phyloP scores from a whole-genome alignment of 2,113 vertebrate genomes.

The Thinocorus orbignyianus region DNA sequence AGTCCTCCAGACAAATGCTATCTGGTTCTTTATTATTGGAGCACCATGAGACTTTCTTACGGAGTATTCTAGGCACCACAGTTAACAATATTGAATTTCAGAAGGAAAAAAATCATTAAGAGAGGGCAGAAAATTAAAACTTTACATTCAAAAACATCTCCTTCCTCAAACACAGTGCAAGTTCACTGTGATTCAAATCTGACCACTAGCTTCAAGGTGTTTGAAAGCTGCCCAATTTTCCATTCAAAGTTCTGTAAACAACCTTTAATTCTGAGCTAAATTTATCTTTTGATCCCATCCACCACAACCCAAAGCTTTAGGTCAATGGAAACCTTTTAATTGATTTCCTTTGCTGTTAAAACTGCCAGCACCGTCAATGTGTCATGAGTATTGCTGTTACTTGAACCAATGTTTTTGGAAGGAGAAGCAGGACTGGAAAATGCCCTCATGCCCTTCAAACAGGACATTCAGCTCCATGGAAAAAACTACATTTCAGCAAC shows the following conservation, averaged over 20 bases:
- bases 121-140: neutral
- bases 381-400: neutral
- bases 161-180: neutral
- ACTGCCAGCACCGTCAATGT: neutral
- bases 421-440: neutral
- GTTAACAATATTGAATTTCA: neutral
- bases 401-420: neutral
- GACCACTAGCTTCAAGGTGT: neutral
- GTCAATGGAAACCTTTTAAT: conserved; percentile 6
- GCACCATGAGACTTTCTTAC: neutral
- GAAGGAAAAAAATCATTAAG: neutral
- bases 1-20: neutral
- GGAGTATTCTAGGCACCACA: neutral
- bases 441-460: neutral
- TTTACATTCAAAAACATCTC: neutral
- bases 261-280: neutral
- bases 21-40: neutral
- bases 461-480: neutral
- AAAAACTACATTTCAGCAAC: neutral
- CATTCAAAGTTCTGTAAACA: neutral
- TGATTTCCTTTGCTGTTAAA: neutral
- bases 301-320: neutral
- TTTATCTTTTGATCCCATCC: neutral
- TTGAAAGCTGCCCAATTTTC: neutral
- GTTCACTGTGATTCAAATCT: neutral